Percentiles rank a stretch among this genome's conserved stretches.
Evolutionary conservation across 1,140 invertebrate genomes (phyloP).

Genomic region (Drosophila nannoptera): DNA sequence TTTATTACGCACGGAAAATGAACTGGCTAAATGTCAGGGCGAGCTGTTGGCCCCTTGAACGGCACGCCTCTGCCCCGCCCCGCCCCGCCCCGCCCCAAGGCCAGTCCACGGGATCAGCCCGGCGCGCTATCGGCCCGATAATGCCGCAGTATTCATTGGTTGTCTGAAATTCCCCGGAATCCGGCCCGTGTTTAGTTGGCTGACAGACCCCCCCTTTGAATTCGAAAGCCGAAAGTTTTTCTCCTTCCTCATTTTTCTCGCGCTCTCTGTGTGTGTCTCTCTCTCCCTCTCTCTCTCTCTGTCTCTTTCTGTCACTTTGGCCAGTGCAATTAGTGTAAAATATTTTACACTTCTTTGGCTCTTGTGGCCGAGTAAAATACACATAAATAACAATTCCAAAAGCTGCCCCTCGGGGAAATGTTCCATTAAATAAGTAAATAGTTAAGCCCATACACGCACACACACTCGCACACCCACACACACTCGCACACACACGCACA

Average conservation of each 20-base stretch:
- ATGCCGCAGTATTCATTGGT: conserved; percentile 3
- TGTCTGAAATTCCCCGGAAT: conserved; percentile 28
- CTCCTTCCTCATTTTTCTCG: conserved; percentile 15
- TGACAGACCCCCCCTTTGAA: conserved; percentile 2
- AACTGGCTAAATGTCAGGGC: conserved; percentile 56
- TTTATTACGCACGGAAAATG: conserved; percentile 72
- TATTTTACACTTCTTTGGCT: conserved; percentile 66
- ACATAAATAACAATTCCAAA: conserved; percentile 67
- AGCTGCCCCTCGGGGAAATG: conserved; percentile 49
- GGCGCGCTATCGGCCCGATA: neutral
- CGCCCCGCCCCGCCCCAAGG: no score
- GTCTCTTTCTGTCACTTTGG: conserved; percentile 6
- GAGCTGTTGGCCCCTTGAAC: neutral
- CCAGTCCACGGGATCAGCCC: no score
- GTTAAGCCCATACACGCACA: conserved; percentile 13
- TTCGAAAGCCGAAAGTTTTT: neutral
- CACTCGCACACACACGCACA: neutral
- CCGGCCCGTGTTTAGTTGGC: conserved; percentile 5
- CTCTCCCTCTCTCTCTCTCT: neutral
- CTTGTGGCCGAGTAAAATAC: conserved; percentile 17
- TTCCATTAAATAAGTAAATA: conserved; percentile 49
- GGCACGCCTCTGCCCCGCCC: neutral
- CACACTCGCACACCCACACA: neutral
- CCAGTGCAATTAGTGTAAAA: conserved; percentile 67
- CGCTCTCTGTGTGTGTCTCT: neutral